These are phyloP conservation scores for Fragum fragum DNA, from an alignment of 2,888 invertebrate species.

Conservation along the genomic window DNA sequence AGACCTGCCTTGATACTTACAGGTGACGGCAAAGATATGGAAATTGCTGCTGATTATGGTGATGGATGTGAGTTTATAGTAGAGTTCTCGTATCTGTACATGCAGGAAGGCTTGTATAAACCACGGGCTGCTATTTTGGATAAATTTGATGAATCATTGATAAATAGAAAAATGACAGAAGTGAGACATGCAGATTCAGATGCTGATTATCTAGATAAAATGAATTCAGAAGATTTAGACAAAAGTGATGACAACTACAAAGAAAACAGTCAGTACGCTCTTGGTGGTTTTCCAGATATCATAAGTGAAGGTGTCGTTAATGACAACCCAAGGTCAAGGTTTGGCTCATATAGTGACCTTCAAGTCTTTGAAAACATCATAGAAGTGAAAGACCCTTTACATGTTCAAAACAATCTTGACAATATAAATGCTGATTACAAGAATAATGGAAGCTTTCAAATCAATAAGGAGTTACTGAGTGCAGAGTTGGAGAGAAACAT, in stretches of 20 bases:
- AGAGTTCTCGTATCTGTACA: slow-evolving; percentile 74
- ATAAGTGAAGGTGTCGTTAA: slow-evolving; percentile 20
- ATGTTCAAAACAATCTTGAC: background rate
- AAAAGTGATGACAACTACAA: background rate
- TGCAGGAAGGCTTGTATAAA: slow-evolving; percentile 67
- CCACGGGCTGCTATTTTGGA: slow-evolving; percentile 63
- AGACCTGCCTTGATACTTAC: slow-evolving; percentile 63
- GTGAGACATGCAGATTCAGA: background rate
- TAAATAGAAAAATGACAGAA: background rate
- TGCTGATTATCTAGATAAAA: background rate
- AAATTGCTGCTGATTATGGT: slow-evolving; percentile 78
- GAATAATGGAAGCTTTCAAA: background rate
- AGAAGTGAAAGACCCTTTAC: no score
- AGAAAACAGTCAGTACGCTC: background rate
- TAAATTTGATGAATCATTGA: background rate
- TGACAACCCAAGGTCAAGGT: slow-evolving; percentile 10
- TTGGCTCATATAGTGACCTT: background rate
- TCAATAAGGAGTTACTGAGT: background rate
- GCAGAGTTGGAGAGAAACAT: slow-evolving; percentile 24
- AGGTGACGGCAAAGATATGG: slow-evolving; percentile 68
- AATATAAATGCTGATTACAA: background rate
- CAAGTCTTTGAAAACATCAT: background rate
- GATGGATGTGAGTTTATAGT: slow-evolving; percentile 75
- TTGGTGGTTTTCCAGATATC: slow-evolving; percentile 1
- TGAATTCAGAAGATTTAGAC: no score